phyloP scores from a whole-genome alignment of 2,113 vertebrate genomes.

The Capreolus pygargus region DNA sequence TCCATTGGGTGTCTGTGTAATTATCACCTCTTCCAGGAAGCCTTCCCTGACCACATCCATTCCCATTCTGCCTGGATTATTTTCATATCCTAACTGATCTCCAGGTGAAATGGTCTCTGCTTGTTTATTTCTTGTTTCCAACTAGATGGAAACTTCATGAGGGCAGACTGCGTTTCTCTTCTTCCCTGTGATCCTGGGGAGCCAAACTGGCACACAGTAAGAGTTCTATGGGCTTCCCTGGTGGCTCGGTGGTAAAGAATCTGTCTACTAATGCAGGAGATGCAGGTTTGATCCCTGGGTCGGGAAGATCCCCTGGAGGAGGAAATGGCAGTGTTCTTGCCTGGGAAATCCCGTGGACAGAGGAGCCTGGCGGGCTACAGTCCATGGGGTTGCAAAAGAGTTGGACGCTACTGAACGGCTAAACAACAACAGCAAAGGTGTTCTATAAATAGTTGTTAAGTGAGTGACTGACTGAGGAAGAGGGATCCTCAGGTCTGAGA shows the following conservation, averaged over 20 bases:
- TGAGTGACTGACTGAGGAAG: not conserved
- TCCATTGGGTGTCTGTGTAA: not conserved
- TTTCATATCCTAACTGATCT: not conserved
- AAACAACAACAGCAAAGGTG: not conserved
- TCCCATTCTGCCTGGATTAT: not conserved
- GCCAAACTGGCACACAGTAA: not conserved
- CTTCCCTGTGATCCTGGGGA: not conserved
- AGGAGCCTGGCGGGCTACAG: not conserved
- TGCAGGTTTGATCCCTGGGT: not conserved
- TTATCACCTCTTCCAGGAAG: not conserved
- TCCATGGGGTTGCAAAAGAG: not conserved
- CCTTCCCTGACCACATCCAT: not conserved
- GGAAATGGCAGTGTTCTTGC: not conserved
- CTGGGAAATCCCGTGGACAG: not conserved
- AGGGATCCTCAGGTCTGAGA: not conserved
- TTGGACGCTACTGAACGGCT: fast-evolving
- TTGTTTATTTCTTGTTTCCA: not conserved
- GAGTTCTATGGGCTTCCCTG: not conserved
- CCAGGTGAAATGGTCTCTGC: not conserved
- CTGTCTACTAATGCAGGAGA: not conserved
- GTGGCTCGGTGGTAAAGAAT: not conserved
- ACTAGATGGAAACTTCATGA: not conserved
- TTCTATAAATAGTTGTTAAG: not conserved
- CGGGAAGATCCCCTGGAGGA: not conserved
- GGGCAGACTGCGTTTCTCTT: not conserved